phyloP scores from a whole-genome alignment of 2,113 vertebrate genomes.

The Ptilorrhoa leucosticta region DNA sequence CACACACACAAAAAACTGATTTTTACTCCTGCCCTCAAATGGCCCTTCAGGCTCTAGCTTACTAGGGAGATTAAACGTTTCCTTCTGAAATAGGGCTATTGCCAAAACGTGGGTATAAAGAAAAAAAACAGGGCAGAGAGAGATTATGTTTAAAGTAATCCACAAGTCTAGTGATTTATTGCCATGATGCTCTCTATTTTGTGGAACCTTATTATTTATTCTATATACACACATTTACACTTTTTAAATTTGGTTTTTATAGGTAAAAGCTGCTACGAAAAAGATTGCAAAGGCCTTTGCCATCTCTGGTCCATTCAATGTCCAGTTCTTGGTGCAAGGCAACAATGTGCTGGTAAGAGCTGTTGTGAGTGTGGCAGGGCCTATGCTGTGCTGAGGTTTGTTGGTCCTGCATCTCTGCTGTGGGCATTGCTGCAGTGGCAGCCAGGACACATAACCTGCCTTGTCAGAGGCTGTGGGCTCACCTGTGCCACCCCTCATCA shows the following conservation, averaged over 20 bases:
- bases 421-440: not conserved
- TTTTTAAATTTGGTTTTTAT: not conserved
- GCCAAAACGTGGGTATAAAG: not conserved
- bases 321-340: slow-evolving; percentile 92
- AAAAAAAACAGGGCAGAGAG: not conserved
- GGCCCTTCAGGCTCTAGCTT: not conserved
- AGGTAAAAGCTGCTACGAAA: slow-evolving; percentile 87
- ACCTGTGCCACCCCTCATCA: not conserved
- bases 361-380: not conserved
- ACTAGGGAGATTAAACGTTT: not conserved
- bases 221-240: not conserved
- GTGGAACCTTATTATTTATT: not conserved
- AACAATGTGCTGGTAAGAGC: slow-evolving; percentile 90
- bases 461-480: not conserved
- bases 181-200: not conserved
- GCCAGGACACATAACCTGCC: not conserved
- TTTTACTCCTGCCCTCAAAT: not conserved
- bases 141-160: not conserved
- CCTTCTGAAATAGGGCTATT: not conserved
- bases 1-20: accelerated
- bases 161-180: not conserved
- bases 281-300: slow-evolving; percentile 91
- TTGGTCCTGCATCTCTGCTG: not conserved
- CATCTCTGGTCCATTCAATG: slow-evolving; percentile 94
- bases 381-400: not conserved